Conservation (phyloP, 2,797 vertebrate species). For the Tiaroga cobitis region DNA sequence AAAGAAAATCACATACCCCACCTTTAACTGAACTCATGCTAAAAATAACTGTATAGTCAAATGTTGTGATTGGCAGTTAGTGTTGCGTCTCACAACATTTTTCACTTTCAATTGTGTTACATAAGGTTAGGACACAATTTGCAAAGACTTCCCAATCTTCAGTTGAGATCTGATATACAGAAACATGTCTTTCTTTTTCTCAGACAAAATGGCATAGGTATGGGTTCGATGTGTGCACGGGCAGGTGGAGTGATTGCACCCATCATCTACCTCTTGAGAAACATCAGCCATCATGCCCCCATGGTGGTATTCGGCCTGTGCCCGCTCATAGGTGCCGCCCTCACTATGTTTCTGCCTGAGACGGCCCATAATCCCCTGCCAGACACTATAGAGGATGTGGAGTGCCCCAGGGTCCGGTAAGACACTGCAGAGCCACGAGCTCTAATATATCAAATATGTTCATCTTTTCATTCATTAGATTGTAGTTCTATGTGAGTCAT, state of each 20-base stretch:
- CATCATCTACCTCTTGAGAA: constrained; percentile 68
- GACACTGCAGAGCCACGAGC: not conserved
- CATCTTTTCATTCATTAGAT: not conserved
- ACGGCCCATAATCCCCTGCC: constrained; percentile 71
- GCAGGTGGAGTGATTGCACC: constrained; percentile 73
- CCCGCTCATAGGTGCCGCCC: constrained; percentile 69
- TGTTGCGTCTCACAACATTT: not conserved
- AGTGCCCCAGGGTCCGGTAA: constrained; percentile 63
- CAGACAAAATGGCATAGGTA: constrained; percentile 77
- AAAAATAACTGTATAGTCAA: not conserved
- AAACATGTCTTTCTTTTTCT: constrained; percentile 18
- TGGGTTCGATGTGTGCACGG: constrained; percentile 75
- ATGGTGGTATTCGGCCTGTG: constrained; percentile 76
- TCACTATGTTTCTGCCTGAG: constrained; percentile 74
- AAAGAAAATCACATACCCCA: too few species aligned
- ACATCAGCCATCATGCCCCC: constrained; percentile 65
- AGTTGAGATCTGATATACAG: not conserved
- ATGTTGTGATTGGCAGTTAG: not conserved
- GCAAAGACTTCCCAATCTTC: not conserved
- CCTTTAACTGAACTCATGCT: not conserved
- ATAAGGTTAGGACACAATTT: not conserved
- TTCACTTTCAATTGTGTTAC: not conserved
- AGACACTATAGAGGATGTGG: constrained; percentile 72
- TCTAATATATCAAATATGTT: not conserved
- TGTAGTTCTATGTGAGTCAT: not conserved